A percentile compares a stretch with the other conserved stretches of the same genome.
These are phyloP conservation scores for Craterocephalus amniculus DNA, from an alignment of 2,797 vertebrate genomes.

Conservation along the genomic window DNA sequence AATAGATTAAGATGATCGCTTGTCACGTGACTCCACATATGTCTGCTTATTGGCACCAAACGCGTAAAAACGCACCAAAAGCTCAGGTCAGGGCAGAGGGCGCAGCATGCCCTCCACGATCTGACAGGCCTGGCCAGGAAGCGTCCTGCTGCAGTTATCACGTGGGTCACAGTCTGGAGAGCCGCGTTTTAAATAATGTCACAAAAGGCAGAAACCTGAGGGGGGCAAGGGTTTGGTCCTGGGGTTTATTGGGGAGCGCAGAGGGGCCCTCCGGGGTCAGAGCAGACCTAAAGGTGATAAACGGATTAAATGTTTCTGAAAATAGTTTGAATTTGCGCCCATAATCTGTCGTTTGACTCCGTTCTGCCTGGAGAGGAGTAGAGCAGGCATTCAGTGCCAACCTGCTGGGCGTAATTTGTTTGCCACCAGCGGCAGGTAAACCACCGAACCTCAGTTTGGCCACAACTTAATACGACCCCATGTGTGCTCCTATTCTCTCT, in stretches of 20 bases:
- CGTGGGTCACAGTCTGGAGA: not conserved
- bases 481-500: not conserved
- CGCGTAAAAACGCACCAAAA: constrained; percentile 25
- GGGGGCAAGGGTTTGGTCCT: not conserved
- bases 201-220: not conserved
- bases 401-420: constrained; percentile 37
- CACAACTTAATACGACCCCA: not conserved
- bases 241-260: constrained; percentile 5
- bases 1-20: constrained; percentile 30
- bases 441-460: constrained; percentile 18
- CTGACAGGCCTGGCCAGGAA: constrained; percentile 3
- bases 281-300: constrained; percentile 27
- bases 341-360: constrained; percentile 20
- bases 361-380: not conserved
- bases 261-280: constrained; percentile 32
- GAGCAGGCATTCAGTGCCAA: constrained; percentile 17
- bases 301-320: constrained; percentile 24
- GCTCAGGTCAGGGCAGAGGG: not conserved
- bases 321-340: constrained; percentile 35
- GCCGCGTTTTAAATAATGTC: not conserved
- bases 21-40: constrained; percentile 15
- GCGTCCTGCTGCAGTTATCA: not conserved
- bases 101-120: not conserved
- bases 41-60: not conserved
- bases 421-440: constrained; percentile 43